phyloP scores from a whole-genome alignment of 1,140 invertebrate species.

The Phocides pigmalion region DNA sequence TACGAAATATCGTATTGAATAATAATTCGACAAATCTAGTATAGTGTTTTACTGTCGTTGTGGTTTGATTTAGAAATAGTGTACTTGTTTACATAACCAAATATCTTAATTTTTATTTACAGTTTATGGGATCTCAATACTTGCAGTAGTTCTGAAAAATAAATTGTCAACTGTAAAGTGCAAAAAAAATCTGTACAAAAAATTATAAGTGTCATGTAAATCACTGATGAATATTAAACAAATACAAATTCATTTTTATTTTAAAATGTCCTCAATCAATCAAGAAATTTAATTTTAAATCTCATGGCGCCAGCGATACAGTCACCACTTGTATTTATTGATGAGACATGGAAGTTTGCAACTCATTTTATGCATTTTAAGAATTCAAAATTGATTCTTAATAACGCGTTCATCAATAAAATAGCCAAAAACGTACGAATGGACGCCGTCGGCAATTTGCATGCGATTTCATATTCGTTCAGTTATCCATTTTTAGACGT shows the following conservation, averaged over 20 bases:
- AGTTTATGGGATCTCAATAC: too few relatives aligned
- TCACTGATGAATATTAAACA: conserved; percentile 1
- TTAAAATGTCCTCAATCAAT: conserved; percentile 16
- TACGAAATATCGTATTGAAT: too few relatives aligned
- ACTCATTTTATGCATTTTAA: conserved; percentile 30
- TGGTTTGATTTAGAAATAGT: neutral
- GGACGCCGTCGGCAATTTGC: conserved; percentile 49
- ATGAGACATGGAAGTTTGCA: conserved; percentile 3
- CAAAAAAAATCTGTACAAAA: neutral
- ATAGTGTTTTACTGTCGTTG: neutral
- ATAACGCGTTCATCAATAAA: conserved; percentile 59
- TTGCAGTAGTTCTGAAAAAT: too few relatives aligned
- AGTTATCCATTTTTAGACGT: conserved; percentile 36
- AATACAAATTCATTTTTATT: conserved; percentile 1
- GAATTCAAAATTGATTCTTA: conserved; percentile 65
- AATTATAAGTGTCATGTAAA: neutral
- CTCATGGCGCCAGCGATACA: conserved; percentile 16
- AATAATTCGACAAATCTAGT: neutral
- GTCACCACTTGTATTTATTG: conserved; percentile 5
- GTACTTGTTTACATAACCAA: too few relatives aligned
- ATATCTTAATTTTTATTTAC: too few relatives aligned
- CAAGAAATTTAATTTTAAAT: conserved; percentile 24
- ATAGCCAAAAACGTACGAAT: conserved; percentile 55
- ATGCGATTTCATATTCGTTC: conserved; percentile 47
- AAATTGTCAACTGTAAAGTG: too few relatives aligned